These are phyloP conservation scores for Volucella bombylans DNA, from an alignment of 2,888 invertebrate genomes.

Conservation along the genomic window DNA sequence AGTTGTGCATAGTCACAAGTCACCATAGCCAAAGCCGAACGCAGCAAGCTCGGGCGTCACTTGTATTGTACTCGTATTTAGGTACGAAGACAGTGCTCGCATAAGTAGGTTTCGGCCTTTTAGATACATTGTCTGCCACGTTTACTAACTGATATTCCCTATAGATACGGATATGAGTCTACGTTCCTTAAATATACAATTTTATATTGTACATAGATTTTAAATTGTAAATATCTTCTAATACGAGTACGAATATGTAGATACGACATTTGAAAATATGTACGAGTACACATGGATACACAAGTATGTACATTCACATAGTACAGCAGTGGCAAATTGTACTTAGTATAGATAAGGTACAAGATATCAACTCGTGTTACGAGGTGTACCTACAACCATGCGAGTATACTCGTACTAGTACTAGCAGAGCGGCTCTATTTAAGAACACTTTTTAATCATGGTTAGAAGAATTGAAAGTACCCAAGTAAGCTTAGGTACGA, in stretches of 20 bases:
- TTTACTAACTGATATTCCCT: conserved; percentile 47
- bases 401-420: conserved; percentile 10
- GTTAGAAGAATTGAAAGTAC: conserved; percentile 55
- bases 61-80: too few relatives aligned
- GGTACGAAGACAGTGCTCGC: background rate
- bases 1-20: conserved; percentile 57
- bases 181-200: conserved; percentile 60
- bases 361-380: conserved; percentile 2
- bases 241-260: background rate
- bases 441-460: conserved; percentile 44
- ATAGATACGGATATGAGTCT: conserved; percentile 45
- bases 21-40: background rate
- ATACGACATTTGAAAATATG: background rate
- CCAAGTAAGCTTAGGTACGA: conserved; percentile 31
- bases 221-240: conserved; percentile 53
- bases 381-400: background rate
- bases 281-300: background rate
- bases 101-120: conserved; percentile 56
- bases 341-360: conserved; percentile 34
- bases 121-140: conserved; percentile 58
- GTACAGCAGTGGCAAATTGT: conserved; percentile 48
- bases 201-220: conserved; percentile 68
- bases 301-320: conserved; percentile 65
- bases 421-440: conserved; percentile 57
- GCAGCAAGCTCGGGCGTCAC: too few relatives aligned